A percentile compares a stretch with the other conserved stretches of the same genome.
Evolutionary conservation across 2,113 vertebrate species (phyloP).

Genomic region (Corythoichthys haematopterus): DNA sequence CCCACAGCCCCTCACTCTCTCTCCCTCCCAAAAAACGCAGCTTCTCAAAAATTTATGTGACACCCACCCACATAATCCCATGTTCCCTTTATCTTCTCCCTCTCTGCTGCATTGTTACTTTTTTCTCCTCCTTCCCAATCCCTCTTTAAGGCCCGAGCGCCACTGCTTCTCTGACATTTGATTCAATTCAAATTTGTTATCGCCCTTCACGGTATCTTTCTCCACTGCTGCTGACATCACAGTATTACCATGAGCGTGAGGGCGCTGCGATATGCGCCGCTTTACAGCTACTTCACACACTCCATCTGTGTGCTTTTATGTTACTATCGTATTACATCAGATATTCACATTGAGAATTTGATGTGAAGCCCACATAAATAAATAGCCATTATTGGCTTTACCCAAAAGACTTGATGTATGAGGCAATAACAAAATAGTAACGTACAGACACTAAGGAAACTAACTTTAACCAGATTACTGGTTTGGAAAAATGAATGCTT

Average conservation of each 20-base stretch:
- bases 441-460: too few species aligned
- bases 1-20: constrained; percentile 3
- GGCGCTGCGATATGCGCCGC: constrained; percentile 8
- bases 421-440: too few species aligned
- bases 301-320: neutral
- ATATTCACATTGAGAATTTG: neutral
- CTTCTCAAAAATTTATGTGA: constrained; percentile 56
- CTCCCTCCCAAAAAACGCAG: constrained; percentile 16
- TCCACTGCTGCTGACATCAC: constrained; percentile 39
- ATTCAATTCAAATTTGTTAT: constrained; percentile 41
- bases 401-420: neutral
- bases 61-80: constrained; percentile 46
- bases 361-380: neutral
- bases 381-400: neutral
- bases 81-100: constrained; percentile 25
- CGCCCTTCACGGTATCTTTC: constrained; percentile 8
- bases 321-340: neutral
- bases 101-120: constrained; percentile 12
- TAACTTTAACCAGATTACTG: too few species aligned
- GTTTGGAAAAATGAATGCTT: too few species aligned
- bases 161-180: constrained; percentile 18
- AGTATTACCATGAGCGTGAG: constrained; percentile 28
- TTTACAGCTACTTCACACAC: constrained; percentile 20
- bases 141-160: constrained; percentile 19
- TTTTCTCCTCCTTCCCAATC: neutral